A percentile compares a stretch with the other conserved stretches of the same genome.
Evolutionary conservation across 1,140 invertebrate genomes (phyloP).

Genomic region (Calliopsis andreniformis): DNA sequence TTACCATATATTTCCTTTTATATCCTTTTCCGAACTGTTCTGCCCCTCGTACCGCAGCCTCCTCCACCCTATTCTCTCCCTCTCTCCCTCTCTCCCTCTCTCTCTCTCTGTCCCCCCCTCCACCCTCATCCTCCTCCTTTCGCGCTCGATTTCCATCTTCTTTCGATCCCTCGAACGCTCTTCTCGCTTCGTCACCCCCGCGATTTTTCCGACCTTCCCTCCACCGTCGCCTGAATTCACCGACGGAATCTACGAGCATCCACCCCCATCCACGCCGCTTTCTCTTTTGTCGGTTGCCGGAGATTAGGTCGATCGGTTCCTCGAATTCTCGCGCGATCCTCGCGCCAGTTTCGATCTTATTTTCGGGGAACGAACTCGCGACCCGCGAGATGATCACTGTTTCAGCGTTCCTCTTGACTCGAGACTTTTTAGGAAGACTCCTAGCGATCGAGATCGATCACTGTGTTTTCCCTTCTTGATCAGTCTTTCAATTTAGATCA

Average conservation of each 20-base stretch:
- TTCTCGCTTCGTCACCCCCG: conserved; percentile 49
- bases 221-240: conserved; percentile 21
- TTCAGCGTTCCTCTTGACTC: no score
- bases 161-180: not conserved
- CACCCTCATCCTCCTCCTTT: not conserved
- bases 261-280: not conserved
- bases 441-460: no score
- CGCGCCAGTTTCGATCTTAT: not conserved
- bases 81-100: not conserved
- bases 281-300: conserved; percentile 28
- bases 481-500: no score
- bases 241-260: conserved; percentile 1
- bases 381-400: no score
- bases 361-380: no score
- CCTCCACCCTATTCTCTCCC: conserved; percentile 42
- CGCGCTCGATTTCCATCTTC: not conserved
- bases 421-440: no score
- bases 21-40: conserved; percentile 68
- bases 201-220: conserved; percentile 14
- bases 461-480: no score
- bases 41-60: conserved; percentile 34
- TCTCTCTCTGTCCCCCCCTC: no score
- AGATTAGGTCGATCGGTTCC: conserved; percentile 39
- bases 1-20: conserved; percentile 80
- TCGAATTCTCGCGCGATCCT: not conserved